Base-by-base conservation (phyloP, 2,888 invertebrate genomes). In the Glaucopsyche alexis region DNA sequence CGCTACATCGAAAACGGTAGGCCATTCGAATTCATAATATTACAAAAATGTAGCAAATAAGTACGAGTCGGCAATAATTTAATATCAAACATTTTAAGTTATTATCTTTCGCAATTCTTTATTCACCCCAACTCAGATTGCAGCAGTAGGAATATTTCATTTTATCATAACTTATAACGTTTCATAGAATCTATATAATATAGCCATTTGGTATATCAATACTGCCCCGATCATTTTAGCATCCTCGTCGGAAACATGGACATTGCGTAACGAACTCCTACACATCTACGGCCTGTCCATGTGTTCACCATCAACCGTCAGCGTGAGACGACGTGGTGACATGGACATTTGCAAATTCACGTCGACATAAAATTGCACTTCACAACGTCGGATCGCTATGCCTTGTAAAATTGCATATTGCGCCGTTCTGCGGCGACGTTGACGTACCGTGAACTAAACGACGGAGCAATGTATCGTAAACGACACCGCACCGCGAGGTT, bases 121-220 rank as follows among this genome's bases (percentile, higher is more conserved):
- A 72, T 72, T 72, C 72, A 66, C 66, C 72, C 19, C 16, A 16
- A 50, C 16, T 50, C 65, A 38, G 72, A 49, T 64, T 42, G 16
- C 72, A 66, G 50, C 42, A 47, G 67, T 50, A 42, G 42, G 66
- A 52, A 66, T 72, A 64, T 71, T 65, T 72, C 49, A 66, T 72
- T 72, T 60, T 47, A 47, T 47, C 69, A 74, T 74, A 75, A 79
- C 75, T 80, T 83, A 83, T 80, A 82, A 83, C 82, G 82, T 81
- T 79, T 81, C 83, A 82, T 81, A 85, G 79, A 84, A 81, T 67
- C 83, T 85, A 81, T 87, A 86, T 47, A 47, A 47, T 86, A 81
- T 87, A 89, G 82, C 81, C 85, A 87, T 91, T 91, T 90, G 91
- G 90, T 90, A 88, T 87, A 80, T 84, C 81, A 91, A 91, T 91